Base-by-base conservation (phyloP, 2,797 vertebrate genomes). In the Sebastes cheni region DNA sequence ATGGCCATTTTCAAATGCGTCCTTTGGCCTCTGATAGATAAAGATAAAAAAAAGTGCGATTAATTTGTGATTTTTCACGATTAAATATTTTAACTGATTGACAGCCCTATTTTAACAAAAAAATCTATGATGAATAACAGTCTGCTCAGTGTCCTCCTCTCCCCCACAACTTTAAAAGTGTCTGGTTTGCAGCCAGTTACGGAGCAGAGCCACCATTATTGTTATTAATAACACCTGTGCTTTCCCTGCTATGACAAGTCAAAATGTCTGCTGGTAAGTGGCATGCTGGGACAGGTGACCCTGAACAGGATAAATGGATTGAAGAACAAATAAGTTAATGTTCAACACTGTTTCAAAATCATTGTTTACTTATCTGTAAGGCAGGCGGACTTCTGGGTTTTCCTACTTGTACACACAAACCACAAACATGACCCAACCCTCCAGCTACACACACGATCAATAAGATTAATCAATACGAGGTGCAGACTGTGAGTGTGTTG, bases 261-360 rank as follows among this genome's bases (percentile, higher is more conserved):
- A 39, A 27, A 13, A 27, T 4, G 6, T 27, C 52, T 72, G 11
- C 27, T 50, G 69, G 27, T 2, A 59, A 34, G 32, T 2, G 0
- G 5, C 39, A 22, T 34, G n/a, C 11, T 25, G 64, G 25, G 36
- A 68, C n/a, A 20, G 46, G 18, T 20, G 46, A 50, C 18, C 46
- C 18, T 20, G 46, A 50, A 20, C 46, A 27, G 8, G 2, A 27
- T 20, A 25, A 72, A 59, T 18, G 42, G 20, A 67, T 29, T 9
- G n/a, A 80, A 60, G 30, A 6, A 42, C 65, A 70, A 67, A 71
- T 0, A 36, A 77, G 89, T 83, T 85, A 86, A 89, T 83, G 79
- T 77, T 88, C 61, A 72, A 81, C 75, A 1, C 0, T 54, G 42
- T 91, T 89, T 85, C 76, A 80, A 67, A 58, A 83, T 54, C 67